phyloP scores from a whole-genome alignment of 2,888 invertebrate species.

The Seladonia tumulorum region DNA sequence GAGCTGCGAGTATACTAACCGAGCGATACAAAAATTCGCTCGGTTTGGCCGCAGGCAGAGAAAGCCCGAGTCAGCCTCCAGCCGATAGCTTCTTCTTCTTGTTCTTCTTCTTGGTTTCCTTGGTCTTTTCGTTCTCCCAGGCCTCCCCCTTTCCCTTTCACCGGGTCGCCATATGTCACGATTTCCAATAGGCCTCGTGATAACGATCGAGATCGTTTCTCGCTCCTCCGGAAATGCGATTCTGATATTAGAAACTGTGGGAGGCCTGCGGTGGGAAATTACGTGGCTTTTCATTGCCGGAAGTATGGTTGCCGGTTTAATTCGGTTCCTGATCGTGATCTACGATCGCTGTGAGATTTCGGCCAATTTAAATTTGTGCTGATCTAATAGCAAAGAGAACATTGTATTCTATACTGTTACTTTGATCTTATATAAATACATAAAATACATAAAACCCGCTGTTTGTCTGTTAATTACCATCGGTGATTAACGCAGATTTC shows the following conservation, averaged over 20 bases:
- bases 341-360: not conserved
- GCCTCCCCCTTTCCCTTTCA: conserved; percentile 75
- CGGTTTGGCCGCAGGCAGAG: conserved; percentile 77
- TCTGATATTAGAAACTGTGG: conserved; percentile 3
- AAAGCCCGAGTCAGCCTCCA: conserved; percentile 71
- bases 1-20: conserved; percentile 38
- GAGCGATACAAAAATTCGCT: not conserved
- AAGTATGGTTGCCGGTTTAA: not conserved
- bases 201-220: conserved; percentile 45
- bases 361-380: too few species aligned
- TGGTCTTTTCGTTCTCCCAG: conserved; percentile 46
- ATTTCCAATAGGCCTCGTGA: conserved; percentile 44
- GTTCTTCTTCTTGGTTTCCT: conserved; percentile 72
- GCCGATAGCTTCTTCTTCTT: conserved; percentile 53
- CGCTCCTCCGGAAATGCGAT: not conserved
- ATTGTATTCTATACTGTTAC: too few species aligned
- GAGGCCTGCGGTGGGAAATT: not conserved
- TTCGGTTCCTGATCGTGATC: not conserved
- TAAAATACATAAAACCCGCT: too few species aligned
- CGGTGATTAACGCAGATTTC: too few species aligned
- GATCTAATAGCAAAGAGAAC: too few species aligned
- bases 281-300: not conserved
- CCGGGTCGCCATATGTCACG: conserved; percentile 71
- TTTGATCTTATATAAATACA: too few species aligned
- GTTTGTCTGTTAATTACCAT: too few species aligned